Base-by-base conservation (phyloP, 1,140 invertebrate species). In the Nomia melanderi region DNA sequence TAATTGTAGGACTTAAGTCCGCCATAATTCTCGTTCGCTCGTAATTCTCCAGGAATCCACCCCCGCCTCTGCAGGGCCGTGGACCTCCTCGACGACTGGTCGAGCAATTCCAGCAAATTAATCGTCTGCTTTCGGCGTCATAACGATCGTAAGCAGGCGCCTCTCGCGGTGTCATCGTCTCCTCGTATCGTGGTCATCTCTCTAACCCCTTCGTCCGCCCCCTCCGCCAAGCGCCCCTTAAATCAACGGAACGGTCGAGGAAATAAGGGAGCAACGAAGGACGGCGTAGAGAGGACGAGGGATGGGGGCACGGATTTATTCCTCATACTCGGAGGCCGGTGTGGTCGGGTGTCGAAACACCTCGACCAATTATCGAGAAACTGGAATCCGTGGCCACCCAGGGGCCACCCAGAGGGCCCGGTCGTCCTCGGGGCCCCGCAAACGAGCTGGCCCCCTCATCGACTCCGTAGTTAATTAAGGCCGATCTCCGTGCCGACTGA, bases 291-390 rank as follows among this genome's bases (percentile, higher is more conserved):
- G n/a, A 20, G 20, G 47, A n/a, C n/a, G 8, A 8, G 20, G 2
- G 47, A 8, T 17, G 57, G 25, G 27, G 65, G 70, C 57, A 57
- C 77, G 76, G 75, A 86, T 82, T 81, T 86, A 90, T 90, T 89
- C 85, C 84, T 90, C 77, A 89, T 89, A 91, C 79, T 88, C 81
- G 87, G 82, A 86, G 86, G 84, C 86, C 57, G 83, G 79, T 82
- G 89, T 90, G 90, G 90, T 90, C 89, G 91, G 91, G 91, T 92
- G 91, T 92, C 89, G 91, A 92, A 92, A 92, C 91, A 92, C 90
- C 91, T 92, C 91, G 91, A 92, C 91, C 91, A 92, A 92, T 92
- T 92, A 92, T 92, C 90, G 90, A 91, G 91, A 91, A 92, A 92
- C 91, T 92, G 91, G 91, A 92, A 92, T 92, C 85, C 86, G 82